Percentiles rank a stretch among this genome's conserved stretches.
Evolutionary conservation across 2,797 vertebrate genomes (phyloP).

Genomic region (Cynodonichthys magdalenae): DNA sequence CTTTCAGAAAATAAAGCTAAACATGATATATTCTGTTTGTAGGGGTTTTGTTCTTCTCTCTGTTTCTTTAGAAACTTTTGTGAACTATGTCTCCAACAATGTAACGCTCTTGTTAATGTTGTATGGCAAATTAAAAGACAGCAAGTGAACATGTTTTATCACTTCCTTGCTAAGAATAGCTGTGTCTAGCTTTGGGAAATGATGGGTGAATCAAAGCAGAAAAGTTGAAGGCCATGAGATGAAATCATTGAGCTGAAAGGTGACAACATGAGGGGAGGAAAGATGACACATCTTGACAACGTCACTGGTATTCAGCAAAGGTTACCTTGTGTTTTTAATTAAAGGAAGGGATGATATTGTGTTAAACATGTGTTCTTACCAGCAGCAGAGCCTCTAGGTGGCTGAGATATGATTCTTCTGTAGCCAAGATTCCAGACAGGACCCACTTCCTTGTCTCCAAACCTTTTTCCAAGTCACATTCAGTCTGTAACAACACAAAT

Average conservation of each 20-base stretch:
- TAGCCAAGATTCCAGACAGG: conserved; percentile 94
- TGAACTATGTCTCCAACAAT: not conserved
- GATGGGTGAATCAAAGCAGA: not conserved
- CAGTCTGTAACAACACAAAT: conserved; percentile 79
- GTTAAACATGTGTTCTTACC: conserved; percentile 78
- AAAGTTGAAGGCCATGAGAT: not conserved
- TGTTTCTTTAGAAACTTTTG: not conserved
- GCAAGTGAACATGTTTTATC: not conserved
- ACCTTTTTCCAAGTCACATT: conserved; percentile 95
- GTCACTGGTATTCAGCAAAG: not conserved
- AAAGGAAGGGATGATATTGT: not conserved
- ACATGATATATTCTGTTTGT: no score
- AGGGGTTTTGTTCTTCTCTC: no score
- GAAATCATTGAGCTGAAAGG: conserved; percentile 1
- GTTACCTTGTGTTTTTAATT: not conserved
- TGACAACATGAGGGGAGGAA: not conserved
- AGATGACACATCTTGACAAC: not conserved
- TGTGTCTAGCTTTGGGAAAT: not conserved
- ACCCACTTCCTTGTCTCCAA: conserved; percentile 99
- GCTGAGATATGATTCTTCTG: conserved; percentile 95
- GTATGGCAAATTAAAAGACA: not conserved
- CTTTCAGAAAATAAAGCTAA: no score
- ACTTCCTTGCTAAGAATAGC: not conserved
- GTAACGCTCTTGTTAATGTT: not conserved
- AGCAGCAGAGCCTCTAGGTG: conserved; percentile 95